Base-by-base conservation (phyloP, 2,888 invertebrate species). In the Agrotis ipsilon region DNA sequence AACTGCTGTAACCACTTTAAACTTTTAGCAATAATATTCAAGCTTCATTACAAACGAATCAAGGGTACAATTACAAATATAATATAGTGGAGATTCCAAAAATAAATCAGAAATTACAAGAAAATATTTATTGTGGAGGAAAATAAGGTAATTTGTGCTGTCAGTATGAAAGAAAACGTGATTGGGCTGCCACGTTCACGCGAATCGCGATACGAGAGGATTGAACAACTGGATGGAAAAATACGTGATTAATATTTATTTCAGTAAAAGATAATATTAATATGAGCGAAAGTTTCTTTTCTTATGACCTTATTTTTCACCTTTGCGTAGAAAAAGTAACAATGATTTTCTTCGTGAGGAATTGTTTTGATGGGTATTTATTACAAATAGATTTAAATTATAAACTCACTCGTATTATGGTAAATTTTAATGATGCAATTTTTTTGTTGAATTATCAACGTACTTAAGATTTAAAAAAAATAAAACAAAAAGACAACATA, bases 101-200 rank as follows among this genome's bases (percentile, higher is more conserved):
- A 62, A 61, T n/a, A 51, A 63, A 77, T 58, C 59, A 57, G 48
- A 24, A 13, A 64, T 58, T 43, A 32, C 21, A 21, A 11, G 58
- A 71, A 72, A 71, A 67, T 62, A 68, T 65, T 72, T 81, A 77
- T 78, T 78, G 65, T 70, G 64, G 39, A 39, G 54, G 60, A 68
- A 79, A 86, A 81, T 79, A 75, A 85, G 87, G 85, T 87, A 90
- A 89, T 90, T 89, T 87, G 79, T 75, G 81, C 84, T 84, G 88
- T 86, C 87, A 86, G 84, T 67, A 71, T 81, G 79, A 83, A 85
- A 81, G 85, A 86, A 86, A 79, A 81, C 78, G 74, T 90, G 87
- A 90, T 89, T 88, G 86, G 81, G 67, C 81, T 86, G 87, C 86
- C 88, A 87, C 66, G 62, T 78, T 46, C 66, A 73, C 45, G 57